Conservation (phyloP, 2,113 vertebrate genomes). For the Engystomops pustulosus region DNA sequence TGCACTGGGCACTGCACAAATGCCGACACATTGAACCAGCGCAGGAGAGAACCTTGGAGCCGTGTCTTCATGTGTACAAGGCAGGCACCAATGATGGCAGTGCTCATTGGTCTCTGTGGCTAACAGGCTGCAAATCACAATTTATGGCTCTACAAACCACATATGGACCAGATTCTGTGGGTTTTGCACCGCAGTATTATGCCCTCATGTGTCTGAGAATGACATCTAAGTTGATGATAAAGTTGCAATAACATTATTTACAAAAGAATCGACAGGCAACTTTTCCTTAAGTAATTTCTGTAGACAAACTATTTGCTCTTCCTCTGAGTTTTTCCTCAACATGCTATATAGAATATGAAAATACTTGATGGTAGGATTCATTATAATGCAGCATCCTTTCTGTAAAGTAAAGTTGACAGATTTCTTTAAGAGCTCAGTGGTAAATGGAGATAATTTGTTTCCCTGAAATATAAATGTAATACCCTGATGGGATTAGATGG, state of each 20-base stretch:
- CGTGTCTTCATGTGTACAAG: no score
- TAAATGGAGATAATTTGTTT: constrained; percentile 5
- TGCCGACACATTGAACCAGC: no score
- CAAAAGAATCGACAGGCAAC: not conserved
- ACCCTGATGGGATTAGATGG: constrained; percentile 17
- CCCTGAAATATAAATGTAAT: constrained; percentile 2
- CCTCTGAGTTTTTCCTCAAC: not conserved
- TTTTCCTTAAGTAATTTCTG: not conserved
- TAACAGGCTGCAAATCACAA: no score
- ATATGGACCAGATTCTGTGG: no score
- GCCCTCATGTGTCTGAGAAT: no score
- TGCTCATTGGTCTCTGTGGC: no score
- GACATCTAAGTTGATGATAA: no score
- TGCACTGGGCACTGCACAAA: no score
- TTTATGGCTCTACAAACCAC: no score
- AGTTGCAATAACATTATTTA: not conserved
- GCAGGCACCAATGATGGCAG: no score
- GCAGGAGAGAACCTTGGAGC: no score
- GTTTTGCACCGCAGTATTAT: no score
- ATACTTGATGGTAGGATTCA: not conserved
- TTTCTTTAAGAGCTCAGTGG: not conserved
- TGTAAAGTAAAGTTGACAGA: not conserved
- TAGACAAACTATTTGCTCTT: not conserved
- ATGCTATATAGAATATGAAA: not conserved
- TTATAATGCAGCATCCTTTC: not conserved